Evolutionary conservation across 2,797 vertebrate species (phyloP).

Genomic region (Antrozous pallidus): DNA sequence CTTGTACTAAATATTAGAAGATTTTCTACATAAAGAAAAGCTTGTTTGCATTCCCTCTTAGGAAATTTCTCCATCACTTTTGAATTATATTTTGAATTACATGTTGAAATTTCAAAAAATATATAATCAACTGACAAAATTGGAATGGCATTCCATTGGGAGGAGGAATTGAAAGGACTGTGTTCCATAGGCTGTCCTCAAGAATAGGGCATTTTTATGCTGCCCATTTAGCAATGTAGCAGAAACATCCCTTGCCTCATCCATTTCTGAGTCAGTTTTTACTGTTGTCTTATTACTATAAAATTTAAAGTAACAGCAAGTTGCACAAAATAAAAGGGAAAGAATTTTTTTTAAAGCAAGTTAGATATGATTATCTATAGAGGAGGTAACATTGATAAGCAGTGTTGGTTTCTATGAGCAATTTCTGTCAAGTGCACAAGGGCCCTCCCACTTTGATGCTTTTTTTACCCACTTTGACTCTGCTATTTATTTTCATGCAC

Average conservation of each 20-base stretch:
- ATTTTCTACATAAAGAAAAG: slow-evolving; percentile 43
- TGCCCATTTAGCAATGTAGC: neutral
- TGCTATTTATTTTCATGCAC: neutral
- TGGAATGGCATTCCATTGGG: neutral
- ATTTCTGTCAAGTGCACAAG: neutral
- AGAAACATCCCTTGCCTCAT: neutral
- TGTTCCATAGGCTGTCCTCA: neutral
- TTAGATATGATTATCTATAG: neutral
- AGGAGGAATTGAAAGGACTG: neutral
- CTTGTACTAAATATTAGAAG: slow-evolving; percentile 10
- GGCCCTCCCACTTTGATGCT: neutral
- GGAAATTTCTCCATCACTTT: slow-evolving; percentile 20
- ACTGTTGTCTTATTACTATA: neutral
- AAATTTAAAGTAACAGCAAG: slow-evolving; percentile 26
- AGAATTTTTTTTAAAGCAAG: neutral
- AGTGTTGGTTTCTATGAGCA: neutral
- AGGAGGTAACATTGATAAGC: neutral
- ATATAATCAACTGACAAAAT: slow-evolving; percentile 38
- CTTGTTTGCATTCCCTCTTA: neutral
- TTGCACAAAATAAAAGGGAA: neutral
- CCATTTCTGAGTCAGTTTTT: neutral
- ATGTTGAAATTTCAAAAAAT: slow-evolving; percentile 23
- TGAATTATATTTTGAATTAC: slow-evolving; percentile 45
- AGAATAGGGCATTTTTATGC: neutral
- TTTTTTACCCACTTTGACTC: neutral